phyloP scores from a whole-genome alignment of 2,113 vertebrate genomes.

The Ictalurus punctatus region DNA sequence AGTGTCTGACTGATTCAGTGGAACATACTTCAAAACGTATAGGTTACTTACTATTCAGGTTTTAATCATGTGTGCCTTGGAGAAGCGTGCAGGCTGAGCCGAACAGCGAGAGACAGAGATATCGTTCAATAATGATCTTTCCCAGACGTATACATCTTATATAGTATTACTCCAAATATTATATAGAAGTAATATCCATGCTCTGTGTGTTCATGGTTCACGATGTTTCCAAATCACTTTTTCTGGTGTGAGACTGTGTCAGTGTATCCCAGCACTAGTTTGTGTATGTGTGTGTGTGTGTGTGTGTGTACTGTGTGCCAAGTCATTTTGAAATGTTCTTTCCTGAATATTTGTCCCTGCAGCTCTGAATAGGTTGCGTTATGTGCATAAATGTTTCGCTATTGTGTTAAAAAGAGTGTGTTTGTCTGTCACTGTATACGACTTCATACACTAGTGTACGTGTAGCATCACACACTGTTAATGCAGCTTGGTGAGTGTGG shows the following conservation, averaged over 20 bases:
- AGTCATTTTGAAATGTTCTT: background rate
- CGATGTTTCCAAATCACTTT: background rate
- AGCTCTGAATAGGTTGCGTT: background rate
- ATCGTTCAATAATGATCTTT: background rate
- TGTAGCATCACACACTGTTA: background rate
- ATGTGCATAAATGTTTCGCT: background rate
- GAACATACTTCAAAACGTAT: background rate
- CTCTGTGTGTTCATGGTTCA: background rate
- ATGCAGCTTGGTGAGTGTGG: background rate
- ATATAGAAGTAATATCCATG: background rate
- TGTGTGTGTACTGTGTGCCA: background rate
- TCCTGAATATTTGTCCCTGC: background rate
- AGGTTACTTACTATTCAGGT: constrained; percentile 17
- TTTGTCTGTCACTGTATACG: background rate
- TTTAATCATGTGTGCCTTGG: constrained; percentile 33
- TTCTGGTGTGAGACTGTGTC: background rate
- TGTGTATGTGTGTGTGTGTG: background rate
- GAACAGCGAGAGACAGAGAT: background rate
- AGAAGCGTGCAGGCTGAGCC: background rate
- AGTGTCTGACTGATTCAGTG: background rate
- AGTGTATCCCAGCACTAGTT: background rate
- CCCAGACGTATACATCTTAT: background rate
- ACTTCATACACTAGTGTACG: background rate
- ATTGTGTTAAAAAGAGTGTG: background rate
- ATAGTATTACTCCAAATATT: constrained; percentile 10